phyloP scores from a whole-genome alignment of 2,113 vertebrate genomes.

The Pedionomus torquatus region DNA sequence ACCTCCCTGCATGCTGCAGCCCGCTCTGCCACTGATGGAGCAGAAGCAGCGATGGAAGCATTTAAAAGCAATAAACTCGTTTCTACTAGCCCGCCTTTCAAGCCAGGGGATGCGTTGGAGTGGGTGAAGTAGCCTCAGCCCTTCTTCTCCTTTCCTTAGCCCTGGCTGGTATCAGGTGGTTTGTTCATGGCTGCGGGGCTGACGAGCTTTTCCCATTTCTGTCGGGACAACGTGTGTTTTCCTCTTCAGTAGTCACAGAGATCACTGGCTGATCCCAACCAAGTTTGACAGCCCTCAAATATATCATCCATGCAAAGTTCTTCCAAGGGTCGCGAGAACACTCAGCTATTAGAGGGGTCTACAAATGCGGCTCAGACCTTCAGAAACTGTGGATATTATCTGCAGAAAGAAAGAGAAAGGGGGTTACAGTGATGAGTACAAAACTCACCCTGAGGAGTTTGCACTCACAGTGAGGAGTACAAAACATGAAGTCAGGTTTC shows the following conservation, averaged over 20 bases:
- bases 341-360: neutral
- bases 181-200: neutral
- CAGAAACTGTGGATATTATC: neutral
- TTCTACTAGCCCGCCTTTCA: neutral
- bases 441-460: too few species aligned
- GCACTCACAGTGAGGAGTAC: neutral
- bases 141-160: neutral
- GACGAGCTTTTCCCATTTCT: conserved; percentile 1
- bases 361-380: neutral
- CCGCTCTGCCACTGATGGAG: conserved; percentile 25
- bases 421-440: neutral
- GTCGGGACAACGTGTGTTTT: neutral
- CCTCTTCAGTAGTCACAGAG: neutral
- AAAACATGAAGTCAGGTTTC: neutral
- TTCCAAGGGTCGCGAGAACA: neutral
- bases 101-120: neutral
- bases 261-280: neutral
- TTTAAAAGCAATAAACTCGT: conserved; percentile 41
- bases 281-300: neutral
- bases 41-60: neutral
- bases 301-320: neutral
- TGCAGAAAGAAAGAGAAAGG: neutral
- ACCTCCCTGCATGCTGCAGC: conserved; percentile 18
- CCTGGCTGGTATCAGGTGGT: neutral
- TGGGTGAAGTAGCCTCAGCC: neutral